These are phyloP conservation scores for Ptychoptera contaminata DNA, from an alignment of 2,888 invertebrate species.

Conservation along the genomic window DNA sequence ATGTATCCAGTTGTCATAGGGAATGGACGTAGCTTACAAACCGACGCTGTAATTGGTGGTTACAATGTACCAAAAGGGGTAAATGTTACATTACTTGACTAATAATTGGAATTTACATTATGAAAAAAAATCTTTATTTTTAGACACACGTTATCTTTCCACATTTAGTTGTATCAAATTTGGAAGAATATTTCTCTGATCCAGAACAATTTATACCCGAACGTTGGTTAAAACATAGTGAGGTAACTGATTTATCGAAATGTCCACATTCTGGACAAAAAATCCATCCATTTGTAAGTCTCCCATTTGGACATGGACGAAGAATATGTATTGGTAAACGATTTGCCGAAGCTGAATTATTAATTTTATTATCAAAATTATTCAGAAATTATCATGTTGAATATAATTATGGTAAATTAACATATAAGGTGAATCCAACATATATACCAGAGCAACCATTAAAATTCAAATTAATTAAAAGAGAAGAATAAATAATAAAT, in stretches of 20 bases:
- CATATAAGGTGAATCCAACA: slow-evolving; percentile 57
- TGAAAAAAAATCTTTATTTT: slow-evolving; percentile 12
- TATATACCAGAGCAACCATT: slow-evolving; percentile 57
- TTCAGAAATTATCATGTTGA: slow-evolving; percentile 53
- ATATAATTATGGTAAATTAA: slow-evolving; percentile 48
- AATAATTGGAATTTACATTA: background rate
- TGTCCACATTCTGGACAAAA: slow-evolving; percentile 33
- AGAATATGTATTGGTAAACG: slow-evolving; percentile 64
- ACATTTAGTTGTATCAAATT: slow-evolving; percentile 59
- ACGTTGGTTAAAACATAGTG: slow-evolving; percentile 51
- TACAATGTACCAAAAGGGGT: slow-evolving; percentile 71
- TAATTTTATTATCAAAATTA: slow-evolving; percentile 57
- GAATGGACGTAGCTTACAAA: slow-evolving; percentile 59
- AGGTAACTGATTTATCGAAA: slow-evolving; percentile 18
- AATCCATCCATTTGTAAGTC: slow-evolving; percentile 57
- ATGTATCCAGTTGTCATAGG: slow-evolving; percentile 72
- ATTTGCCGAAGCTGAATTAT: slow-evolving; percentile 67
- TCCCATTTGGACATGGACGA: slow-evolving; percentile 63
- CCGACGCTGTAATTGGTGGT: slow-evolving; percentile 58
- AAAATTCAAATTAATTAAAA: slow-evolving; percentile 42
- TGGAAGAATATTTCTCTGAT: slow-evolving; percentile 52
- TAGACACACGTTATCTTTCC: slow-evolving; percentile 69
- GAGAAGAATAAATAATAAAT: slow-evolving; percentile 17
- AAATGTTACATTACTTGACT: slow-evolving; percentile 24
- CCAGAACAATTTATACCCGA: slow-evolving; percentile 58